Evolutionary conservation across 2,888 invertebrate genomes (phyloP).

Genomic region (Capitulum mitella): DNA sequence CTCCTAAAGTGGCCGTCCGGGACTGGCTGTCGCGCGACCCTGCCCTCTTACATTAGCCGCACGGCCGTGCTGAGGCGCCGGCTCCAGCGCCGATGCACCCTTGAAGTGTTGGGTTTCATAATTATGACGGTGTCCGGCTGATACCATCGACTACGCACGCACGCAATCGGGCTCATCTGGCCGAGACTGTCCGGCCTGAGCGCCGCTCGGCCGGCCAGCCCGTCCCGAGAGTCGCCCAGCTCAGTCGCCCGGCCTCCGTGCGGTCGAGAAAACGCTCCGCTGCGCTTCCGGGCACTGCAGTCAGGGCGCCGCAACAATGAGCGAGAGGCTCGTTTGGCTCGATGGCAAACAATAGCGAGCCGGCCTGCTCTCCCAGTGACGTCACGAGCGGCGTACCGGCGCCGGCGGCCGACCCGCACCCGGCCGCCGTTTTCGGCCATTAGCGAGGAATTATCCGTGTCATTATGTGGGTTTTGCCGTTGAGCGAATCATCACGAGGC

Average conservation of each 20-base stretch:
- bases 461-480: slow-evolving; percentile 20
- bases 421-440: not conserved
- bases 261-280: no score
- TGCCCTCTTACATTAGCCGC: not conserved
- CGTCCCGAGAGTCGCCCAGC: not conserved
- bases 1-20: not conserved
- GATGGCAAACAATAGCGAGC: no score
- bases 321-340: no score
- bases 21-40: not conserved
- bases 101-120: slow-evolving; percentile 11
- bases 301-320: no score
- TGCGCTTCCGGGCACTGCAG: no score
- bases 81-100: not conserved
- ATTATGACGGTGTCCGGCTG: not conserved
- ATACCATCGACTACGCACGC: not conserved
- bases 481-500: slow-evolving; percentile 2
- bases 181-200: no score
- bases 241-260: no score
- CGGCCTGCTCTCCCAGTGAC: no score
- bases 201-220: not conserved
- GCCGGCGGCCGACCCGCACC: not conserved
- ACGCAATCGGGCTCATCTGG: slow-evolving; percentile 5
- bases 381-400: no score
- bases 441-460: not conserved
- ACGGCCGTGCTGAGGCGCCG: not conserved